phyloP scores from a whole-genome alignment of 2,797 vertebrate species.

The Sphenopsis melanotis region DNA sequence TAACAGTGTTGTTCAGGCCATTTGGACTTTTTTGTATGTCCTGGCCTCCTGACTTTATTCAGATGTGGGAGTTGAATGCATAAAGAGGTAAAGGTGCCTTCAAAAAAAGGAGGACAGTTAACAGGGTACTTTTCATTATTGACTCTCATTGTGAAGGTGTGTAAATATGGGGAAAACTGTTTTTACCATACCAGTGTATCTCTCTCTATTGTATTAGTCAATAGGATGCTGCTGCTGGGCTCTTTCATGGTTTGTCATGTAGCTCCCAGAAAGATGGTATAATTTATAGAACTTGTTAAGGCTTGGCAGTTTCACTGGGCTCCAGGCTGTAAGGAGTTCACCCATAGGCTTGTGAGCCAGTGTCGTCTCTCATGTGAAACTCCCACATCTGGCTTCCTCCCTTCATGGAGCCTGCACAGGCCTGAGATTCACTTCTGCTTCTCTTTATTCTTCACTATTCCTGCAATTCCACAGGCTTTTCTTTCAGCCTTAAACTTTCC shows the following conservation, averaged over 20 bases:
- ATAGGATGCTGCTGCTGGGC: neutral
- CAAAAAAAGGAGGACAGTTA: neutral
- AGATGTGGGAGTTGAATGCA: neutral
- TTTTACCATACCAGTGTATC: neutral
- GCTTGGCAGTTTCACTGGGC: neutral
- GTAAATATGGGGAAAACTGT: neutral
- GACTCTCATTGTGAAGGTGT: neutral
- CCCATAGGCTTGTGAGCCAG: rapidly evolving
- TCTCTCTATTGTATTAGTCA: neutral
- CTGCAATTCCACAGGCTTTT: neutral
- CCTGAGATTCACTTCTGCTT: neutral
- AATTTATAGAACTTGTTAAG: neutral
- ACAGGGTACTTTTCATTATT: neutral
- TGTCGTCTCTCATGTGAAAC: neutral
- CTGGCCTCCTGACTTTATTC: neutral
- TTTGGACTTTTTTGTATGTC: neutral
- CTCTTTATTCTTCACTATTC: neutral
- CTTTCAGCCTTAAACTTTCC: neutral
- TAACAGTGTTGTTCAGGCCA: neutral
- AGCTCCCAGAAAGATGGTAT: neutral
- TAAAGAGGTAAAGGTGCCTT: neutral
- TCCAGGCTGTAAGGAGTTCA: neutral
- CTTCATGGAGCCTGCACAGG: neutral
- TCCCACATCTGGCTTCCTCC: neutral
- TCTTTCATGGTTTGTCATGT: neutral